These are phyloP conservation scores for Meda fulgida DNA, from an alignment of 2,797 vertebrate species.

Conservation along the genomic window DNA sequence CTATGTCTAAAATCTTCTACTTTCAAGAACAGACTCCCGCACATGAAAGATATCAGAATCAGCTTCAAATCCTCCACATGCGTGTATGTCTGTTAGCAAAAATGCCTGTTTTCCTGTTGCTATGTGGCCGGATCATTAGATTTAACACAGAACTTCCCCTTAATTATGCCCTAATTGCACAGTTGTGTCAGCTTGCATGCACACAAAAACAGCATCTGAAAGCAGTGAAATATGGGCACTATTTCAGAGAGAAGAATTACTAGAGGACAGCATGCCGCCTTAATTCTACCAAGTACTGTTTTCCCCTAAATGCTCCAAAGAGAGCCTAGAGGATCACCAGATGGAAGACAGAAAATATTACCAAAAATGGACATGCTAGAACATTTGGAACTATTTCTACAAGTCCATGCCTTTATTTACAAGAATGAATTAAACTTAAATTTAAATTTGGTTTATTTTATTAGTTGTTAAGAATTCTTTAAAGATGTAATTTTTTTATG, in stretches of 20 bases:
- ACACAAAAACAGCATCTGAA: slow-evolving; percentile 51
- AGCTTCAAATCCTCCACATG: not conserved
- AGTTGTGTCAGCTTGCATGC: slow-evolving; percentile 40
- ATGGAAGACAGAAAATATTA: slow-evolving; percentile 43
- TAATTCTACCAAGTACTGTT: slow-evolving; percentile 39
- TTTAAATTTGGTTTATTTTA: not conserved
- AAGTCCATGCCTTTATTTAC: not conserved
- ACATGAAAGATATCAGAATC: slow-evolving; percentile 1
- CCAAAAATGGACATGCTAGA: slow-evolving; percentile 43
- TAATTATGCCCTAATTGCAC: slow-evolving; percentile 43
- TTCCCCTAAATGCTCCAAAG: slow-evolving; percentile 27
- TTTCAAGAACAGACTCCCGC: slow-evolving; percentile 19
- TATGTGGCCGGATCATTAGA: slow-evolving; percentile 39
- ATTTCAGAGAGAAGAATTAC: slow-evolving; percentile 37
- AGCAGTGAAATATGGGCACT: slow-evolving; percentile 51
- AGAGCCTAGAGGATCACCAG: slow-evolving; percentile 31
- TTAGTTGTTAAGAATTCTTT: not conserved
- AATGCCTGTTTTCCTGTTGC: slow-evolving; percentile 24
- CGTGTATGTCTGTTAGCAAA: slow-evolving; percentile 6
- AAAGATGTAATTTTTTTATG: not conserved
- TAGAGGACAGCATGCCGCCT: slow-evolving; percentile 34
- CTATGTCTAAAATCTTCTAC: slow-evolving; percentile 1
- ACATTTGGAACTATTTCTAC: slow-evolving; percentile 14
- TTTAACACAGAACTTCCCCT: slow-evolving; percentile 42
- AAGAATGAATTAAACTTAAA: not conserved